These are phyloP conservation scores for Sebastes aleutianus DNA, from an alignment of 2,797 vertebrate genomes.

Conservation along the genomic window DNA sequence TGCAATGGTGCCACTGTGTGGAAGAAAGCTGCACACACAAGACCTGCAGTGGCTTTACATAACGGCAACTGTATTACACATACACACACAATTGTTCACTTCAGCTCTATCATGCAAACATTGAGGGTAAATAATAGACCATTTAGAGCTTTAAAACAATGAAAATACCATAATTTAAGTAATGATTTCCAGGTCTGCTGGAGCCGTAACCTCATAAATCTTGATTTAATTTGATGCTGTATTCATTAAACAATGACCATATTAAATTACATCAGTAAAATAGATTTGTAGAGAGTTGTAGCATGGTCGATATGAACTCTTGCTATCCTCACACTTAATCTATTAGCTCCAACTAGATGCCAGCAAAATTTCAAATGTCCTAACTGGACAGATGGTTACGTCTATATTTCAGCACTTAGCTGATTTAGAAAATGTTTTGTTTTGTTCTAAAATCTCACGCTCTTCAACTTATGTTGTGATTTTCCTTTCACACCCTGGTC, in stretches of 20 bases:
- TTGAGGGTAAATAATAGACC: not conserved
- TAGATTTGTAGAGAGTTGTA: not conserved
- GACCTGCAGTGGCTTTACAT: not conserved
- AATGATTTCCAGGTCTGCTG: not conserved
- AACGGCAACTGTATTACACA: not conserved
- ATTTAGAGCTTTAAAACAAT: not conserved
- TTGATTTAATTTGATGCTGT: not conserved
- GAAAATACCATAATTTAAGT: not conserved
- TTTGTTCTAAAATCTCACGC: not conserved
- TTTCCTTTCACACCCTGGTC: not conserved
- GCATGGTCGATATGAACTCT: not conserved
- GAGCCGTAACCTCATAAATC: not conserved
- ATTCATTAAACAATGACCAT: not conserved
- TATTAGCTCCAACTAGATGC: not conserved
- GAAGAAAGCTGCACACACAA: slow-evolving; percentile 41
- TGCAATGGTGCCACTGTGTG: slow-evolving; percentile 71
- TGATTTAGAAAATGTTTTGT: not conserved
- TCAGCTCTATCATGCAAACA: not conserved
- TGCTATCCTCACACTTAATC: not conserved
- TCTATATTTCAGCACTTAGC: not conserved
- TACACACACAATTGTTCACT: fast-evolving
- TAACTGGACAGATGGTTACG: not conserved
- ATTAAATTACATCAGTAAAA: not conserved
- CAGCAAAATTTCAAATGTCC: too few relatives aligned
- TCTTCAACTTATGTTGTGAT: not conserved